Evolutionary conservation across 1,140 invertebrate species (phyloP).

Genomic region (Penaeus japonicus): DNA sequence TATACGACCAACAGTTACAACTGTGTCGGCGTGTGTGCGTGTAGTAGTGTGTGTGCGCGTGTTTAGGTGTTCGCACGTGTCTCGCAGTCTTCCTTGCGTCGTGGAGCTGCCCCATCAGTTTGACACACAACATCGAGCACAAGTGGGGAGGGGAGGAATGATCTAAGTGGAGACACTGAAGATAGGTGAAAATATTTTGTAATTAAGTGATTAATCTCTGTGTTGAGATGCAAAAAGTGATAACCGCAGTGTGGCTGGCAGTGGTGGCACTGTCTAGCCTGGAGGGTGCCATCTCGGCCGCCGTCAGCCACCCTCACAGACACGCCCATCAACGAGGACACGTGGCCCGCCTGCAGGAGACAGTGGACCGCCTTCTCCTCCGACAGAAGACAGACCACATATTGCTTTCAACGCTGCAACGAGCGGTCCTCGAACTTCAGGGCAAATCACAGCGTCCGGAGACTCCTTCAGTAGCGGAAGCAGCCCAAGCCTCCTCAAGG

Average conservation of each 20-base stretch:
- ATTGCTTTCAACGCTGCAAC: constrained; percentile 27
- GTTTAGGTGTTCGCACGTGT: too few relatives aligned
- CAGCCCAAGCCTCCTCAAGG: neutral
- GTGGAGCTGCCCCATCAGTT: too few relatives aligned
- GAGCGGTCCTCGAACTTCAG: constrained; percentile 17
- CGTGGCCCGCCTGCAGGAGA: constrained; percentile 9
- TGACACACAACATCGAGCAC: too few relatives aligned
- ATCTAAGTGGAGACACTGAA: too few relatives aligned
- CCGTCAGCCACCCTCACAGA: neutral
- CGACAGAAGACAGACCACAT: constrained; percentile 33
- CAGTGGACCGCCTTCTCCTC: constrained; percentile 8
- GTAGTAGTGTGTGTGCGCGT: too few relatives aligned
- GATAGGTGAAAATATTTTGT: too few relatives aligned
- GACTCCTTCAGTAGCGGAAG: neutral
- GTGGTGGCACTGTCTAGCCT: neutral
- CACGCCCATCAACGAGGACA: neutral
- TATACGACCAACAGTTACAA: too few relatives aligned
- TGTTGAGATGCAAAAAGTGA: neutral
- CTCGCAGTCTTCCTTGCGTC: too few relatives aligned
- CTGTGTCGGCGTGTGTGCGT: too few relatives aligned
- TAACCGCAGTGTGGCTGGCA: neutral
- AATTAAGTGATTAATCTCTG: neutral
- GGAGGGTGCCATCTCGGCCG: neutral
- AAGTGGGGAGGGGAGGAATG: too few relatives aligned
- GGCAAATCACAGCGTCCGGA: neutral